These are phyloP conservation scores for Xerus inauris DNA, from an alignment of 2,113 vertebrate genomes.

Conservation along the genomic window DNA sequence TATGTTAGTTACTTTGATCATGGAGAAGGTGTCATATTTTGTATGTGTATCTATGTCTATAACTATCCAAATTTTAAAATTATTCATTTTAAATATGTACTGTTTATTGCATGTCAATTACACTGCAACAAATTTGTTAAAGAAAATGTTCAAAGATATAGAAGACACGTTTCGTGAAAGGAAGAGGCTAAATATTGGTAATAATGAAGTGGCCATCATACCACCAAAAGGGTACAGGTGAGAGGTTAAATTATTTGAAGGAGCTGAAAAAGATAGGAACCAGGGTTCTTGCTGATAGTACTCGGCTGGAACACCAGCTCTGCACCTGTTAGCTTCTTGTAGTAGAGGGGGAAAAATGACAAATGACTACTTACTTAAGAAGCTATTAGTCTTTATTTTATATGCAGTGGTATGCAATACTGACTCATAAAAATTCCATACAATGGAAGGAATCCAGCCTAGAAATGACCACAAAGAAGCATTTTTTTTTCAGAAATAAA, in stretches of 20 bases:
- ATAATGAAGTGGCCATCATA: background rate
- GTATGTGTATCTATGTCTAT: background rate
- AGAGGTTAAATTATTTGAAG: background rate
- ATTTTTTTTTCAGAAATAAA: constrained; percentile 46
- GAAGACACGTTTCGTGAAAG: background rate
- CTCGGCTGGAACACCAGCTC: background rate
- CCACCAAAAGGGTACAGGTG: background rate
- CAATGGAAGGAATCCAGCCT: background rate
- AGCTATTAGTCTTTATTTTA: background rate
- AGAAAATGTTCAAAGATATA: background rate
- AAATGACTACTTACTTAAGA: background rate
- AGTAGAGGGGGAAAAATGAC: background rate
- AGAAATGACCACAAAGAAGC: constrained; percentile 49
- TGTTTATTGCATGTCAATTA: background rate
- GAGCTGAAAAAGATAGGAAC: background rate
- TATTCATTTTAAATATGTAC: background rate
- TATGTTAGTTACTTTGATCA: background rate
- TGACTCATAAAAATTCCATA: constrained; percentile 42
- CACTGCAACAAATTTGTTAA: background rate
- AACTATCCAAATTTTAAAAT: background rate
- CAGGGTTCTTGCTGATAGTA: background rate
- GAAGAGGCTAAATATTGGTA: background rate
- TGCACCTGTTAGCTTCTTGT: background rate
- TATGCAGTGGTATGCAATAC: background rate
- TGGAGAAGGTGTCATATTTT: background rate